Percentiles rank a stretch among this genome's conserved stretches.
Evolutionary conservation across 1,140 invertebrate species (phyloP).

Genomic region (Meloidogyne exigua): DNA sequence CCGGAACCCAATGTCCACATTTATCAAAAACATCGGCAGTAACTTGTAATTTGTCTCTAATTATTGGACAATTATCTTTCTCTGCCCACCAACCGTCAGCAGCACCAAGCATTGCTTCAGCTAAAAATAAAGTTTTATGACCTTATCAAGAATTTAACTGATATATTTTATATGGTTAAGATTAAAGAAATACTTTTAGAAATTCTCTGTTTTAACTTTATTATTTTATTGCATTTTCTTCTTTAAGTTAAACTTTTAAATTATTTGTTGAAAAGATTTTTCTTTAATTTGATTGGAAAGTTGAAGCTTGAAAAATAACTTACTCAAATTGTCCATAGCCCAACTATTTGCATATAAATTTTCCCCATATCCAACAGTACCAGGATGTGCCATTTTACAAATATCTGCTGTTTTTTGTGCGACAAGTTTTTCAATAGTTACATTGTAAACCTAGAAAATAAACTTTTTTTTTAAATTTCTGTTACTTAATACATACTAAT

Average conservation of each 20-base stretch:
- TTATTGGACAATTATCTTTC: not conserved
- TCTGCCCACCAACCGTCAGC: not conserved
- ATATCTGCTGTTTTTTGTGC: not conserved
- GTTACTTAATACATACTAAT: not conserved
- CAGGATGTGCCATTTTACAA: not conserved
- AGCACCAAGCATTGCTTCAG: not conserved
- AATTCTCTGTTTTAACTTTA: too few species aligned
- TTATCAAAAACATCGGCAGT: constrained; percentile 2
- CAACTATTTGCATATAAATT: constrained; percentile 1
- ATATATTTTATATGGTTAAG: too few species aligned
- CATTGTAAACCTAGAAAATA: not conserved
- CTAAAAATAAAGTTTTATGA: not conserved
- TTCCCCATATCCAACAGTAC: not conserved
- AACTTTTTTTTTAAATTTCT: not conserved
- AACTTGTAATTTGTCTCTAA: not conserved
- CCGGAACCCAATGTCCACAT: not conserved
- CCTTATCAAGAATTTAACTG: too few species aligned
- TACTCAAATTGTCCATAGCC: not conserved
- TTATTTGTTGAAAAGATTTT: too few species aligned
- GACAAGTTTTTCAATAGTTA: not conserved
- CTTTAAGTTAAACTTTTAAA: too few species aligned
- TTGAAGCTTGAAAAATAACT: too few species aligned
- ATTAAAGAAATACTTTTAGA: too few species aligned
- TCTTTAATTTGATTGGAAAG: too few species aligned
- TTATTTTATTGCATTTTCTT: too few species aligned